A percentile compares a stretch with the other conserved stretches of the same genome.
These are phyloP conservation scores for Sebastiscus tertius DNA, from an alignment of 2,797 vertebrate genomes.

Conservation along the genomic window DNA sequence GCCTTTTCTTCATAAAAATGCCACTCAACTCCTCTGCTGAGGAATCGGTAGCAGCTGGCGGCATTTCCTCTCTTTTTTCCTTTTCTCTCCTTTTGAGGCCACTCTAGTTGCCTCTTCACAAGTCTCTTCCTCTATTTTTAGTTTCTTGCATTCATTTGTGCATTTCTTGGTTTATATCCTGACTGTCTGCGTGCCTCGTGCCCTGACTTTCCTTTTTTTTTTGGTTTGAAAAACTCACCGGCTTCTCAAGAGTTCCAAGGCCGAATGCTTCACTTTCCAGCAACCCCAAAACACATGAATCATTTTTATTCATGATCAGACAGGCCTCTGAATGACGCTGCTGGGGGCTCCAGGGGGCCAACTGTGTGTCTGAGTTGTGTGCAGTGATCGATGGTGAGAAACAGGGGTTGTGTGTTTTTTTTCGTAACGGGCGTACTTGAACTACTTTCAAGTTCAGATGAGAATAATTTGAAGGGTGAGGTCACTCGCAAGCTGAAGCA, in stretches of 20 bases:
- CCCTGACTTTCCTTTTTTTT: neutral
- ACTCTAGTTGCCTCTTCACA: slow-evolving; percentile 52
- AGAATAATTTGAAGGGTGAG: slow-evolving; percentile 40
- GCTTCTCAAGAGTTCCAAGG: slow-evolving; percentile 24
- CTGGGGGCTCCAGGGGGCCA: slow-evolving; percentile 59
- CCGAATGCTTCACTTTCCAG: slow-evolving; percentile 40
- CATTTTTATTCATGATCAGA: slow-evolving; percentile 72
- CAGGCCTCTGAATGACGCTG: slow-evolving; percentile 68
- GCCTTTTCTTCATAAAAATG: slow-evolving; percentile 80
- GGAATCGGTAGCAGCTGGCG: slow-evolving; percentile 80
- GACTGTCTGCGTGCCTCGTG: slow-evolving; percentile 29
- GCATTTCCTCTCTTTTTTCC: slow-evolving; percentile 51
- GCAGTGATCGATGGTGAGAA: slow-evolving; percentile 73
- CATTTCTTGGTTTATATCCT: slow-evolving; percentile 44
- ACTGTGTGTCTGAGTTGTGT: slow-evolving; percentile 55
- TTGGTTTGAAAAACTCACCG: slow-evolving; percentile 9
- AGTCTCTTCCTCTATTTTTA: slow-evolving; percentile 66
- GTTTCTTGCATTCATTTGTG: slow-evolving; percentile 47
- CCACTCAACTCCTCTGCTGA: slow-evolving; percentile 74
- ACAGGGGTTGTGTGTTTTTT: slow-evolving; percentile 4
- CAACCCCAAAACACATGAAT: slow-evolving; percentile 60
- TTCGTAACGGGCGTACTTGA: slow-evolving; percentile 16
- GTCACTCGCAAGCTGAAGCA: slow-evolving; percentile 9
- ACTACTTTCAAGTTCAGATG: slow-evolving; percentile 47
- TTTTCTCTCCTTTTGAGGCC: slow-evolving; percentile 56